Evolutionary conservation across 2,113 vertebrate genomes (phyloP).

Genomic region (Peromyscus polionotus): DNA sequence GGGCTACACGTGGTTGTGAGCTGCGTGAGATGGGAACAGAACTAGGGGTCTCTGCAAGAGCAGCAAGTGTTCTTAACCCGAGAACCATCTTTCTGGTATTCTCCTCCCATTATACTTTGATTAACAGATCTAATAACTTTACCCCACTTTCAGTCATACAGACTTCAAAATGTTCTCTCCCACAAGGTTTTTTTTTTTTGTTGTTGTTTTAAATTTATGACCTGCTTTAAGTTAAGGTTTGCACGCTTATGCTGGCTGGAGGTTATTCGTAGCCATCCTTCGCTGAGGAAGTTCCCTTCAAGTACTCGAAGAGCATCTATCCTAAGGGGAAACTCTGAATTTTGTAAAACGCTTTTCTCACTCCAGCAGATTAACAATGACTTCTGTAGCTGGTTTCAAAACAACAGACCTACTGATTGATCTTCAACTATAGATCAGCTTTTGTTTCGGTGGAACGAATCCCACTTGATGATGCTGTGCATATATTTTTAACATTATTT

Average conservation of each 20-base stretch:
- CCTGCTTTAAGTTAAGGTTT: neutral
- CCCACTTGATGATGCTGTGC: neutral
- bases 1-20: neutral
- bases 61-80: neutral
- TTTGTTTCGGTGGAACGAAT: neutral
- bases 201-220: neutral
- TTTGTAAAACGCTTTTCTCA: neutral
- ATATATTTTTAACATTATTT: neutral
- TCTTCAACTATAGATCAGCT: too few species aligned
- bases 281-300: neutral
- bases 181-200: neutral
- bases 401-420: too few species aligned
- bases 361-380: neutral
- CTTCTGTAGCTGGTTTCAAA: neutral
- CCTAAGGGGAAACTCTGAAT: neutral
- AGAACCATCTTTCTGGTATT: neutral
- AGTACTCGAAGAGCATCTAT: neutral
- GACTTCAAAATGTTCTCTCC: neutral
- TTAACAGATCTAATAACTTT: neutral
- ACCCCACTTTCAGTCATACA: accelerated
- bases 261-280: neutral
- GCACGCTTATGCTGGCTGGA: neutral
- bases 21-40: neutral
- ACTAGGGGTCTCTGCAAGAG: too few species aligned
- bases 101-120: neutral